Base-by-base conservation (phyloP, 2,888 invertebrate species). In the Caradrina clavipalpis region DNA sequence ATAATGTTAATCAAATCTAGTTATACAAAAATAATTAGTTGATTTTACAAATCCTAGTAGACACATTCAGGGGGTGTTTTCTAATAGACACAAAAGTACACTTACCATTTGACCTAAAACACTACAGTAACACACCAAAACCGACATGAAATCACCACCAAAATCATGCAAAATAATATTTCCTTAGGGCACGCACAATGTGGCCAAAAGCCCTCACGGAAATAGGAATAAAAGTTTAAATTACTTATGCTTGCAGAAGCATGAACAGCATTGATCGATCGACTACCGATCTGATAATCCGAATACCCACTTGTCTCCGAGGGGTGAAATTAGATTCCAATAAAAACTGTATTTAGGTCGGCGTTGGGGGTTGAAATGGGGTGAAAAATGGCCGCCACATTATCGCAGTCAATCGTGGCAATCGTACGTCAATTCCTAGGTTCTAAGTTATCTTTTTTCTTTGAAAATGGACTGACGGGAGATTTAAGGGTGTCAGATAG, bases 261-360 rank as follows among this genome's bases (percentile, higher is more conserved):
- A 72, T 65, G 64, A 82, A 78, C 60, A 76, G 70, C 82, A 73
- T 76, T 84, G 87, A 88, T 87, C 76, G 86, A 88, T 87, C 66
- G 50, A 73, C 45, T 69, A 74, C 67, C 19, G 57, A 69, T 75
- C 77, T 76, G 80, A 67, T 69, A 76, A 69, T 75, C 57, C 72
- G 39, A 77, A 80, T 74, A 81, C 31, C 78, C 57, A 77, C 81
- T 87, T 82, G 81, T 80, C 79, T 68, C 64, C 62, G 62, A 51
- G 77, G 66, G 61, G 70, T 71, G 69, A 86, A 88, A 88, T 86
- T 86, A 85, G 84, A 87, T 86, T 79, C 82, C 67, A 82, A 87
- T 87, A 83, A 85, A 80, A 87, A 84, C 65, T 78, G 75, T 86
- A 79, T 81, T 83, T 82, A 84, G 47, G 75, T 54, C 42, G 53